Evolutionary conservation across 2,113 vertebrate species (phyloP).

Genomic region (Amphiprion percula): DNA sequence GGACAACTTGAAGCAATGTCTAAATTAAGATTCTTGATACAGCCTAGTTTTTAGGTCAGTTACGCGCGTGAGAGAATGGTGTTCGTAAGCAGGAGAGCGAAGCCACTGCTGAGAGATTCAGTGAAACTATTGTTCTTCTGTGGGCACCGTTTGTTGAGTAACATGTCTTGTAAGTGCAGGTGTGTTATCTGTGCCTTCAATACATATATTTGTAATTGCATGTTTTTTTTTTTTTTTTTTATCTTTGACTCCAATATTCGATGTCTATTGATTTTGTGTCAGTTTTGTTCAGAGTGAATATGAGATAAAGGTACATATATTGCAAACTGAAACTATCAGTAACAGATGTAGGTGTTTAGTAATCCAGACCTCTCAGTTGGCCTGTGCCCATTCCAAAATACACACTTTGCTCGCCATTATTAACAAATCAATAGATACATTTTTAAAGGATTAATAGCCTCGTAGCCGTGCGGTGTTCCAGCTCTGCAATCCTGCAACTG

Average conservation of each 20-base stretch:
- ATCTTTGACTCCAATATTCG: constrained; percentile 11
- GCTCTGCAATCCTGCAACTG: constrained; percentile 4
- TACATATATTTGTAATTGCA: not conserved
- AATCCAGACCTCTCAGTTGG: not conserved
- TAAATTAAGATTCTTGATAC: constrained; percentile 73
- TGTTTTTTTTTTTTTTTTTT: not conserved
- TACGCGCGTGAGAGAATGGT: constrained; percentile 46
- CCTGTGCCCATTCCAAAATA: not conserved
- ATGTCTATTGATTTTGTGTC: constrained; percentile 17
- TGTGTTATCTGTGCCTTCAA: not conserved
- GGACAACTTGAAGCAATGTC: constrained; percentile 75
- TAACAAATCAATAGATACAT: constrained; percentile 13
- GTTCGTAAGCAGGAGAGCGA: constrained; percentile 36
- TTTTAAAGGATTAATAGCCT: constrained; percentile 23
- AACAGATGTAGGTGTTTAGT: not conserved
- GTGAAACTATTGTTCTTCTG: constrained; percentile 41
- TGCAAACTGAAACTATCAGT: not conserved
- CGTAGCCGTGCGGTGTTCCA: not conserved
- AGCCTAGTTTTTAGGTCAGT: constrained; percentile 75
- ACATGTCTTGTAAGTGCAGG: not conserved
- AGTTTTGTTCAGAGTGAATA: constrained; percentile 1
- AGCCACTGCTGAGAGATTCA: constrained; percentile 25
- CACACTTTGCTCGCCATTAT: constrained; percentile 1
- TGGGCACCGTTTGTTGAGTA: constrained; percentile 1
- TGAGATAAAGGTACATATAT: not conserved